These are phyloP conservation scores for Fringilla coelebs DNA, from an alignment of 2,797 vertebrate genomes.

Conservation along the genomic window DNA sequence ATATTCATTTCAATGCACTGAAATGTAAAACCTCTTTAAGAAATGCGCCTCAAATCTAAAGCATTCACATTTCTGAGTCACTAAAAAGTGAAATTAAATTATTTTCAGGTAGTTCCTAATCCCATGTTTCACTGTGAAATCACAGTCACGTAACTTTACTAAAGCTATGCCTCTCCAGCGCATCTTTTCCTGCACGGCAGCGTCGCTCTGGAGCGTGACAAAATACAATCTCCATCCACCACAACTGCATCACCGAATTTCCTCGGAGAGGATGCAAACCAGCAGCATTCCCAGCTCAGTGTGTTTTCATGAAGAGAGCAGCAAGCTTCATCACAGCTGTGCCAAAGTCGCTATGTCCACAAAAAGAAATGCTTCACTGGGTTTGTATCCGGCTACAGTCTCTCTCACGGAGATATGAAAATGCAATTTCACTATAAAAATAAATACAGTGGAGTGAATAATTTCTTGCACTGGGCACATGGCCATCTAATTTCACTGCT, in stretches of 20 bases:
- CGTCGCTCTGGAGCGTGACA: accelerated
- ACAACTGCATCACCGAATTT: background rate
- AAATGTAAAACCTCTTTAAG: background rate
- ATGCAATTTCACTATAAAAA: slow-evolving; percentile 16
- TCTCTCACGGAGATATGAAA: background rate
- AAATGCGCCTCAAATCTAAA: background rate
- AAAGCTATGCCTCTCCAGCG: accelerated
- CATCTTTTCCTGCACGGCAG: background rate
- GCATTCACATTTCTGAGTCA: background rate
- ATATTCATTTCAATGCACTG: background rate
- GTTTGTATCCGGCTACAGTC: background rate
- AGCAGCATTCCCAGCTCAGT: background rate
- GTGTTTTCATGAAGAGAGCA: background rate
- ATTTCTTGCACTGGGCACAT: background rate
- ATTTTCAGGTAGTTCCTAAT: background rate
- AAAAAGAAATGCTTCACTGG: background rate
- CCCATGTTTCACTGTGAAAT: background rate
- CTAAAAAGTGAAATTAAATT: background rate
- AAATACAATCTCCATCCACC: background rate
- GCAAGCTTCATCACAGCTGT: background rate
- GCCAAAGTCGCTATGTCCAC: background rate
- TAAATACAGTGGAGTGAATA: slow-evolving; percentile 1
- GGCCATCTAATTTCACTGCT: background rate
- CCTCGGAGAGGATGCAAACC: background rate
- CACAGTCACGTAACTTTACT: accelerated